phyloP scores from a whole-genome alignment of 1,140 invertebrate genomes.

The Venustaconcha ellipsiformis region DNA sequence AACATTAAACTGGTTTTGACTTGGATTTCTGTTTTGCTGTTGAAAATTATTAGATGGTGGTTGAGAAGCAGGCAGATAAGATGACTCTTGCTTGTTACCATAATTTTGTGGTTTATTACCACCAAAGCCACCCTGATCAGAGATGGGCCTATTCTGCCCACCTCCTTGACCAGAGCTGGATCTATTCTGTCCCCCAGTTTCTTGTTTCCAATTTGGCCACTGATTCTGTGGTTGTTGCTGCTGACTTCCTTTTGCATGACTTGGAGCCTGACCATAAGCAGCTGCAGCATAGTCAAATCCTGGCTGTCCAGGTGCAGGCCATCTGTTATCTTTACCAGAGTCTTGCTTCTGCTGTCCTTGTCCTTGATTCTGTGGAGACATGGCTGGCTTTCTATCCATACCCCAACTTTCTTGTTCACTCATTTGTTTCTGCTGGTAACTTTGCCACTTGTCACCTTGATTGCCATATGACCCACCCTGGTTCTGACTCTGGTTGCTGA shows the following conservation, averaged over 20 bases:
- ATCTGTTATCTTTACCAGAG: slow-evolving; percentile 2
- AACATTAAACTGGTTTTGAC: slow-evolving; percentile 1
- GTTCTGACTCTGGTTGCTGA: slow-evolving; percentile 10
- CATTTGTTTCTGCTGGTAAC: slow-evolving; percentile 11
- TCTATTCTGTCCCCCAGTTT: slow-evolving; percentile 17
- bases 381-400: neutral
- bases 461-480: neutral
- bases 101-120: slow-evolving; percentile 20
- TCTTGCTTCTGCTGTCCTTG: neutral
- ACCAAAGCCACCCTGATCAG: slow-evolving; percentile 18
- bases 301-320: slow-evolving; percentile 3
- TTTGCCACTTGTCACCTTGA: neutral
- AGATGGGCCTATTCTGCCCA: slow-evolving; percentile 12
- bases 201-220: neutral
- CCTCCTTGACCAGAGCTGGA: slow-evolving; percentile 10
- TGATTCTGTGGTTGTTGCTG: neutral
- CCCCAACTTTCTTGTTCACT: slow-evolving; percentile 3
- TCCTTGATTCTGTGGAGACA: slow-evolving; percentile 16
- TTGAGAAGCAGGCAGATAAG: slow-evolving; percentile 4
- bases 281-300: slow-evolving; percentile 2
- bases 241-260: neutral
- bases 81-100: slow-evolving; percentile 23
- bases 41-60: slow-evolving; percentile 1
- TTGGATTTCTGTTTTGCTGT: slow-evolving; percentile 6
- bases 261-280: neutral